Conservation (phyloP, 1,140 invertebrate species). For the Diorhabda carinulata region DNA sequence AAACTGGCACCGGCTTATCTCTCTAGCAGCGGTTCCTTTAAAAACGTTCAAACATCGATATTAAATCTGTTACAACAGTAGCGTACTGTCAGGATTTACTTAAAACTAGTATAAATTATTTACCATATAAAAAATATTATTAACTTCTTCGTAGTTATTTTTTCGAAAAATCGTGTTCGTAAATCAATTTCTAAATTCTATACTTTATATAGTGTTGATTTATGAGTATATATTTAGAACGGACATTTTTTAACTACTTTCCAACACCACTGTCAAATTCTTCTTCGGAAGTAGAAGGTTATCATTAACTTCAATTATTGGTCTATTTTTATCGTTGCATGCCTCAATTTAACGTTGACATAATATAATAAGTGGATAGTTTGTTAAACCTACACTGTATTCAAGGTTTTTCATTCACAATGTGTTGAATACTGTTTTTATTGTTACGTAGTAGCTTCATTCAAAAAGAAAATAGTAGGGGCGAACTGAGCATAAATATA, state of each 20-base stretch:
- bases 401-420: not conserved
- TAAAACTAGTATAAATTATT: too few relatives aligned
- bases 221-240: not conserved
- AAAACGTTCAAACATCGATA: constrained; percentile 2
- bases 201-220: not conserved
- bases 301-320: not conserved
- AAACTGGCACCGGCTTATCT: constrained; percentile 1
- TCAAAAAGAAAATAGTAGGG: too few relatives aligned
- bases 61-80: not conserved
- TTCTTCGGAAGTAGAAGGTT: not conserved
- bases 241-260: not conserved
- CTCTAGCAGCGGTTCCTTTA: not conserved
- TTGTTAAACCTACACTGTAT: not conserved
- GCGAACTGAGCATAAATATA: too few relatives aligned
- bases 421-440: not conserved
- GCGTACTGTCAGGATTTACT: not conserved
- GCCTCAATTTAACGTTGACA: not conserved
- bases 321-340: not conserved
- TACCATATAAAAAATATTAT: too few relatives aligned
- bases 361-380: not conserved
- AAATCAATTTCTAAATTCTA: too few relatives aligned
- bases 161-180: too few relatives aligned
- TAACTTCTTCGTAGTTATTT: too few relatives aligned
- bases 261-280: not conserved
- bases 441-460: too few relatives aligned